Evolutionary conservation across 2,797 vertebrate species (phyloP).

Genomic region (Onychomys arenicola): DNA sequence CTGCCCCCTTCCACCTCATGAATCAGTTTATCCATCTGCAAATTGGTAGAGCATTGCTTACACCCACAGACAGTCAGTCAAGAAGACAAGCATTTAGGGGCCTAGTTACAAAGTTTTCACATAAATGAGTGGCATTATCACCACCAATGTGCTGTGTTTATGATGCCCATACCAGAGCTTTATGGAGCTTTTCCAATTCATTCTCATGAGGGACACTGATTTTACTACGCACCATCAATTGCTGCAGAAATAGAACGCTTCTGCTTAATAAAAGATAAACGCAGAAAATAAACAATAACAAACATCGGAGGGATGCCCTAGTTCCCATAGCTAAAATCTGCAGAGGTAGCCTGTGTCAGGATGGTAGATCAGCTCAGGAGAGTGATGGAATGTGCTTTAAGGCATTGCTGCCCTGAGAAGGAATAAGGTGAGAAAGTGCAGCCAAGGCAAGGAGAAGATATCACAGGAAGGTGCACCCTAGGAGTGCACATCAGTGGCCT

Average conservation of each 20-base stretch:
- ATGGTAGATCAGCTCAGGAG: not conserved
- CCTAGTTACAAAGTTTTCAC: too few species aligned
- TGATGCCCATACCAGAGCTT: not conserved
- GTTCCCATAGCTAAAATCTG: not conserved
- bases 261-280: conserved; percentile 6
- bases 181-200: not conserved
- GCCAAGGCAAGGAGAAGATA: not conserved
- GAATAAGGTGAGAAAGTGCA: not conserved
- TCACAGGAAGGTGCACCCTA: rapidly evolving
- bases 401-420: rapidly evolving
- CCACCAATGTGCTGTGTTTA: rapidly evolving
- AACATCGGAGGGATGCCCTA: rapidly evolving
- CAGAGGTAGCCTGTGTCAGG: rapidly evolving
- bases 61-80: too few species aligned
- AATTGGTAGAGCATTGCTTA: rapidly evolving
- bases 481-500: rapidly evolving
- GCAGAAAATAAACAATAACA: not conserved
- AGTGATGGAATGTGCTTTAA: rapidly evolving
- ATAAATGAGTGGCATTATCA: rapidly evolving
- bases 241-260: not conserved
- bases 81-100: not conserved
- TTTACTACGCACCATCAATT: not conserved
- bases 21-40: not conserved
- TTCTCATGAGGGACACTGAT: not conserved
- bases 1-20: not conserved